These are phyloP conservation scores for Otus sunia DNA, from an alignment of 2,113 vertebrate species.

Conservation along the genomic window DNA sequence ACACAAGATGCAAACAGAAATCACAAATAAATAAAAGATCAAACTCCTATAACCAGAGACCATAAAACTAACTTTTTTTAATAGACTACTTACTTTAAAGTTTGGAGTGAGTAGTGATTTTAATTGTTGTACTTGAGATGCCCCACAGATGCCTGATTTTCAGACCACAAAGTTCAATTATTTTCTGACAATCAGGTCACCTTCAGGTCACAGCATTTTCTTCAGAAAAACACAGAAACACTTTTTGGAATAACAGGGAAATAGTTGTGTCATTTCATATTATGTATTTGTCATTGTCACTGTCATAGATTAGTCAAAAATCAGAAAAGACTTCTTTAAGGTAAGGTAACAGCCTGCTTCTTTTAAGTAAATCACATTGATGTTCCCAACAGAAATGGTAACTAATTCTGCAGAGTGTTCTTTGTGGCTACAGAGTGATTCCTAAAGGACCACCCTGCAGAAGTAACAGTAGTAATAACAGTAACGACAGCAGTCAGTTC, in stretches of 20 bases:
- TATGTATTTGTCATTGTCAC: neutral
- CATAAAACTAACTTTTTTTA: neutral
- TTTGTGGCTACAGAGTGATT: neutral
- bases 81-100: neutral
- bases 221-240: neutral
- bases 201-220: neutral
- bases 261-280: neutral
- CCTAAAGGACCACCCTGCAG: neutral
- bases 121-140: neutral
- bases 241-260: neutral
- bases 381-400: neutral
- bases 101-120: neutral
- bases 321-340: neutral
- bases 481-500: neutral
- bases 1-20: neutral
- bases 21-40: neutral
- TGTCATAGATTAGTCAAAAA: neutral
- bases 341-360: neutral
- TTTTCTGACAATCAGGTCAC: neutral
- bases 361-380: neutral
- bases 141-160: neutral
- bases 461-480: neutral
- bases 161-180: neutral
- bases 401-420: neutral
- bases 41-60: neutral